These are phyloP conservation scores for Willowsia nigromaculata DNA, from an alignment of 2,888 invertebrate species.

Conservation along the genomic window DNA sequence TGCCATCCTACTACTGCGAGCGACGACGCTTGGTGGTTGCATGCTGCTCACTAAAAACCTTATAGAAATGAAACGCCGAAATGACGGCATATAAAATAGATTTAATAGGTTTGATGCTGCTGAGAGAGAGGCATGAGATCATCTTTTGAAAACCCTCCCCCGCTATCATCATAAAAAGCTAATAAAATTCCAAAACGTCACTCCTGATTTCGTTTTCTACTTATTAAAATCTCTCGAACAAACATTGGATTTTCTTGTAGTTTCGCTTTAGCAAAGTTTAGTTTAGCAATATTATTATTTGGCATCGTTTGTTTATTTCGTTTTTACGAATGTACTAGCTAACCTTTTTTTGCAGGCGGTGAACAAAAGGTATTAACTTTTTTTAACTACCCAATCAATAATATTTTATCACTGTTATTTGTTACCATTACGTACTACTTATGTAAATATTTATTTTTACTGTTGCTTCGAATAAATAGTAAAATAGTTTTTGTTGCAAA, in stretches of 20 bases:
- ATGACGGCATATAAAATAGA: background rate
- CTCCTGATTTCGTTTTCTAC: background rate
- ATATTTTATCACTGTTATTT: background rate
- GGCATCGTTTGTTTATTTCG: background rate
- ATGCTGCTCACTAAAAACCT: background rate
- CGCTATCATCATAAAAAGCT: background rate
- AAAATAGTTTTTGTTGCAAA: slow-evolving; percentile 60
- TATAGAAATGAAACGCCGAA: no score
- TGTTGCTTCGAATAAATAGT: background rate
- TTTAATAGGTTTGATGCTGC: background rate
- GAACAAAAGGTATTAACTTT: background rate
- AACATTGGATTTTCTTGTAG: background rate
- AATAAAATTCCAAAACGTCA: slow-evolving; percentile 14
- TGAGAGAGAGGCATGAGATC: background rate
- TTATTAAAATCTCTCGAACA: background rate
- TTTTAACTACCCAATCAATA: background rate
- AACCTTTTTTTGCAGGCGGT: background rate
- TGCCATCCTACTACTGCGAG: background rate
- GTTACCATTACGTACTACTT: background rate
- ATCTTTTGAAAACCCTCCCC: slow-evolving; percentile 10
- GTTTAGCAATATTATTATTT: background rate
- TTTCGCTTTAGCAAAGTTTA: background rate
- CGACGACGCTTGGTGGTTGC: background rate
- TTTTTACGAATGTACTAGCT: background rate
- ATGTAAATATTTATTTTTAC: background rate